These are phyloP conservation scores for Proteles cristata DNA, from an alignment of 2,113 vertebrate species.

Conservation along the genomic window DNA sequence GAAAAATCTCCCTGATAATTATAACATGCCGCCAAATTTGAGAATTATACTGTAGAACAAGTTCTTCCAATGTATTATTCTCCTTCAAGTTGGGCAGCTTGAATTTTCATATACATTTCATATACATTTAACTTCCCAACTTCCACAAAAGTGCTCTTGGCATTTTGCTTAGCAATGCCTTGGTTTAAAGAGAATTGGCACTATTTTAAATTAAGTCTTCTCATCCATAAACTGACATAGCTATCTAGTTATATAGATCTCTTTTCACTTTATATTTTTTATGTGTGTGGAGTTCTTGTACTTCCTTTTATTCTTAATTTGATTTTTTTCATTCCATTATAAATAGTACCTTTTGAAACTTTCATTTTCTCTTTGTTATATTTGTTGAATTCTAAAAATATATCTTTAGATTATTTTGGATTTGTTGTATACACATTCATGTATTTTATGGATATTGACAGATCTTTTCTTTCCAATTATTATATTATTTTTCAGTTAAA, in stretches of 20 bases:
- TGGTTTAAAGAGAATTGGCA: slow-evolving; percentile 14
- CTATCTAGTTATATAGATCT: not conserved
- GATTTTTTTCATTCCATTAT: not conserved
- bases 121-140: not conserved
- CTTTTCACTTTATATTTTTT: not conserved
- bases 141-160: not conserved
- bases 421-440: not conserved
- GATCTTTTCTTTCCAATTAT: not conserved
- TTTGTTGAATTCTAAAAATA: not conserved
- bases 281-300: not conserved
- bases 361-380: slow-evolving; percentile 14
- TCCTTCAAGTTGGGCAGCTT: not conserved
- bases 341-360: not conserved
- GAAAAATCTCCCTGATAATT: not conserved
- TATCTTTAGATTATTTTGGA: slow-evolving; percentile 3
- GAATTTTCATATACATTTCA: slow-evolving; percentile 21
- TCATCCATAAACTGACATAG: not conserved
- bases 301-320: slow-evolving; percentile 27
- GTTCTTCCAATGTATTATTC: not conserved
- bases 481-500: not conserved
- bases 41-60: not conserved
- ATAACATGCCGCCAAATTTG: not conserved
- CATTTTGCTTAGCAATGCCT: slow-evolving; percentile 42
- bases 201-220: slow-evolving; percentile 8
- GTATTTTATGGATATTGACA: not conserved